Percentiles rank a stretch among this genome's conserved stretches.
Conservation (phyloP, 2,113 vertebrate genomes). For the Rattus rattus region DNA sequence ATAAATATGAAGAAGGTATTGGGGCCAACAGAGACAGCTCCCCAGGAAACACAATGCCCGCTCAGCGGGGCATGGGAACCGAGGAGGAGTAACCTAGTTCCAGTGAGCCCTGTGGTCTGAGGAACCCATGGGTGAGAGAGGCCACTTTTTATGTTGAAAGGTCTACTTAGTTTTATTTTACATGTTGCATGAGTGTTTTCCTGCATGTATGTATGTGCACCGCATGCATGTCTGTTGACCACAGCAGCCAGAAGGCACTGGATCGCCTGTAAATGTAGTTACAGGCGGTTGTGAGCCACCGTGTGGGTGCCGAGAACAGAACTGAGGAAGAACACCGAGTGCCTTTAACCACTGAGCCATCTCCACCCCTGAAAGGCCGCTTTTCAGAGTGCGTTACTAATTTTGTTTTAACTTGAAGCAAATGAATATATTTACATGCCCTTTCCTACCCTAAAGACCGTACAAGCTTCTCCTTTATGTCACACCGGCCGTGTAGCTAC, state of each 20-base stretch:
- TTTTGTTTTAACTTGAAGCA: slow-evolving; percentile 37
- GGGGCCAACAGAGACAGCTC: background rate
- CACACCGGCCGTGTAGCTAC: background rate
- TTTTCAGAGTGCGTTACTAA: slow-evolving; percentile 17
- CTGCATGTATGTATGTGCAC: background rate
- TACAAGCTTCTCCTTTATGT: background rate
- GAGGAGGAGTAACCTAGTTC: background rate
- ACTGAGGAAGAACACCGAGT: background rate
- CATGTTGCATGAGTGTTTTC: background rate
- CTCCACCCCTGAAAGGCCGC: background rate
- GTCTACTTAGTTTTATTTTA: background rate
- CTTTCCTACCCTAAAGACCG: background rate
- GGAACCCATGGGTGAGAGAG: slow-evolving; percentile 21
- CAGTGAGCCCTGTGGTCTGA: background rate
- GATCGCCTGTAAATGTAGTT: background rate
- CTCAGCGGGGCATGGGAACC: background rate
- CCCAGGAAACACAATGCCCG: background rate
- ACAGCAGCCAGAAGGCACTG: background rate
- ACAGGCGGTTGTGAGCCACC: background rate
- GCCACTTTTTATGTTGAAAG: background rate
- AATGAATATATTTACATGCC: background rate
- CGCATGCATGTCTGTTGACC: background rate
- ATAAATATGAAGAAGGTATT: slow-evolving; percentile 27
- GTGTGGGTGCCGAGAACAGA: background rate
- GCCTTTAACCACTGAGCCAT: background rate